Evolutionary conservation across 2,113 vertebrate genomes (phyloP).

Genomic region (Urocynchramus pylzowi): DNA sequence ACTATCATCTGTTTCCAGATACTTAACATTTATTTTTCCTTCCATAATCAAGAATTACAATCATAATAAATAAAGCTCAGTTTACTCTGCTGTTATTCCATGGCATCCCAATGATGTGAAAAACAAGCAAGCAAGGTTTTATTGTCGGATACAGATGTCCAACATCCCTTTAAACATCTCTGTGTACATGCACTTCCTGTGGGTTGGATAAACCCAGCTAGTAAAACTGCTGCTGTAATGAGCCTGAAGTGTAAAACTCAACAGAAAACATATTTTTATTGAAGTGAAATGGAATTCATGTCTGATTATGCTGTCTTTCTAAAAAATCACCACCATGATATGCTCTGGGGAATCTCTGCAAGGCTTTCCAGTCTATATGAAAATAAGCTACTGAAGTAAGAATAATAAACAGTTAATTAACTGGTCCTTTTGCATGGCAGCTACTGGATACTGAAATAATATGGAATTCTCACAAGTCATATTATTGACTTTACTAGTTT

Average conservation of each 20-base stretch:
- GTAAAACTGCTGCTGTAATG: not conserved
- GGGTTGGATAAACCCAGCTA: not conserved
- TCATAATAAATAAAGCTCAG: not conserved
- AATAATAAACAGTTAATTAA: constrained; percentile 48
- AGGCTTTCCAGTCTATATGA: not conserved
- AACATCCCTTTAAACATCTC: not conserved
- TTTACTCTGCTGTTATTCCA: not conserved
- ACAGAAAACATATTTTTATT: not conserved
- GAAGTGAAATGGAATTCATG: not conserved
- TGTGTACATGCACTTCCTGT: not conserved
- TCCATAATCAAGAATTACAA: not conserved
- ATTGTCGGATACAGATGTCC: not conserved
- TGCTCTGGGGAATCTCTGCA: not conserved
- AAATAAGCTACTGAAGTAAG: not conserved
- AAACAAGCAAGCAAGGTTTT: not conserved
- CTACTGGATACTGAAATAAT: not conserved
- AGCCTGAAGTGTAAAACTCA: not conserved
- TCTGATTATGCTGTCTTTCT: not conserved
- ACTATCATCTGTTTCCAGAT: not conserved
- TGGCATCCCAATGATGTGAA: not conserved
- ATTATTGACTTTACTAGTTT: not conserved
- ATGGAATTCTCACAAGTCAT: not conserved
- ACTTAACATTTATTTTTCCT: not conserved
- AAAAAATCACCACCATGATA: not conserved
- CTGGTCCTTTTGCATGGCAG: not conserved